A percentile compares a stretch with the other conserved stretches of the same genome.
Evolutionary conservation across 1,140 invertebrate species (phyloP).

Genomic region (Propsilocerus akamusi): DNA sequence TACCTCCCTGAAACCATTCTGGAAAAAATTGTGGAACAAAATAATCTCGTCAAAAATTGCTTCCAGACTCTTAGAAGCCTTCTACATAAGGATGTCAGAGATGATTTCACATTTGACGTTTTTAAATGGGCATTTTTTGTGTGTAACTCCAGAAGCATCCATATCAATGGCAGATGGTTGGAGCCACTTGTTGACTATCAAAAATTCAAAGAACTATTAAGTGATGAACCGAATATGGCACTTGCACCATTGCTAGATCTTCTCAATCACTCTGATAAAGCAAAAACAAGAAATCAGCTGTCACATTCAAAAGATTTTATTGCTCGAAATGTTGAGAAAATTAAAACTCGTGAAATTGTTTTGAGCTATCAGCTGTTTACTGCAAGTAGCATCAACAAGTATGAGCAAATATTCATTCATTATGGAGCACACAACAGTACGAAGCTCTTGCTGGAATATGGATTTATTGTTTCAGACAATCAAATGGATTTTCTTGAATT

Average conservation of each 20-base stretch:
- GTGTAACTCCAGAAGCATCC: slow-evolving; percentile 59
- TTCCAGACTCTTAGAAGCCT: slow-evolving; percentile 12
- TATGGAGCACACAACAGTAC: slow-evolving; percentile 52
- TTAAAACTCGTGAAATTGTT: slow-evolving; percentile 8
- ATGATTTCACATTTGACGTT: slow-evolving; percentile 23
- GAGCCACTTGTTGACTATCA: slow-evolving; percentile 12
- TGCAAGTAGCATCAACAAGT: slow-evolving; percentile 23
- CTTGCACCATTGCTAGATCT: slow-evolving; percentile 62
- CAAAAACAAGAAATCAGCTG: slow-evolving; percentile 28
- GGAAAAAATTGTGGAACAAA: slow-evolving; percentile 15
- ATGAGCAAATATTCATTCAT: slow-evolving; percentile 52
- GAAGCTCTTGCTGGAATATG: slow-evolving; percentile 52
- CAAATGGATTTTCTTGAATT: slow-evolving; percentile 35
- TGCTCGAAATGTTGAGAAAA: slow-evolving; percentile 14
- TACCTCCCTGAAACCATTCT: slow-evolving; percentile 21
- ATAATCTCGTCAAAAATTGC: slow-evolving; percentile 17
- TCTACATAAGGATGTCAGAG: slow-evolving; percentile 15
- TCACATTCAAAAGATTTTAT: slow-evolving; percentile 10
- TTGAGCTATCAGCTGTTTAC: slow-evolving; percentile 33
- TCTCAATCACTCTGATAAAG: slow-evolving; percentile 47
- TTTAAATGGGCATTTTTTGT: slow-evolving; percentile 44
- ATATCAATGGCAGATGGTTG: slow-evolving; percentile 13
- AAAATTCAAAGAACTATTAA: slow-evolving; percentile 20
- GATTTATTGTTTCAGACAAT: slow-evolving; percentile 46
- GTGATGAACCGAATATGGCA: slow-evolving; percentile 36